Conservation (phyloP, 2,888 invertebrate species). For the Metacarcinus magister region DNA sequence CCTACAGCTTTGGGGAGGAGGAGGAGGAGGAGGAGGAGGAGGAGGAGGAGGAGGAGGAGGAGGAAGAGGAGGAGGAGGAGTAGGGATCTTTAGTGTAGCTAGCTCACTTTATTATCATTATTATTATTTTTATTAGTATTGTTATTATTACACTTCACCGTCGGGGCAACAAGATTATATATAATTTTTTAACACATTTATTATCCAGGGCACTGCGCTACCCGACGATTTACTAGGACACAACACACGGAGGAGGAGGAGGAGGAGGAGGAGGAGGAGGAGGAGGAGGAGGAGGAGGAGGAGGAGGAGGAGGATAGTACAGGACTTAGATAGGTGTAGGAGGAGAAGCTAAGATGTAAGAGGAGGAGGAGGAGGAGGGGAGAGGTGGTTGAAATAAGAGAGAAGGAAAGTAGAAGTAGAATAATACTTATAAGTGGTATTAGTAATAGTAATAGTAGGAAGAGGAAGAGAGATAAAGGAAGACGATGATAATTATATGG, state of each 20-base stretch:
- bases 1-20: not conserved
- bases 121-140: conserved; percentile 9
- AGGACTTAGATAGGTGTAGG: too few relatives aligned
- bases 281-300: too few relatives aligned
- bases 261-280: not conserved
- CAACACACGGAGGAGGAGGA: not conserved
- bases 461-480: too few relatives aligned
- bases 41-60: not conserved
- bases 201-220: not conserved
- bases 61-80: not conserved
- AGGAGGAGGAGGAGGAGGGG: too few relatives aligned
- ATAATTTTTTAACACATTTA: not conserved
- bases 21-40: not conserved
- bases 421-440: too few relatives aligned
- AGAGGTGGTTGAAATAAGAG: too few relatives aligned
- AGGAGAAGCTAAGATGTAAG: too few relatives aligned
- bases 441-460: too few relatives aligned
- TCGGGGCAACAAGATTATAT: not conserved
- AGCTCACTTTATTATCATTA: not conserved
- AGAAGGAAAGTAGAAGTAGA: too few relatives aligned
- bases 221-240: not conserved
- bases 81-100: not conserved
- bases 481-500: not conserved
- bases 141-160: conserved; percentile 29
- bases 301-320: not conserved